A percentile compares a stretch with the other conserved stretches of the same genome.
Conservation (phyloP, 2,113 vertebrate genomes). For the Eudyptes chrysolophus region DNA sequence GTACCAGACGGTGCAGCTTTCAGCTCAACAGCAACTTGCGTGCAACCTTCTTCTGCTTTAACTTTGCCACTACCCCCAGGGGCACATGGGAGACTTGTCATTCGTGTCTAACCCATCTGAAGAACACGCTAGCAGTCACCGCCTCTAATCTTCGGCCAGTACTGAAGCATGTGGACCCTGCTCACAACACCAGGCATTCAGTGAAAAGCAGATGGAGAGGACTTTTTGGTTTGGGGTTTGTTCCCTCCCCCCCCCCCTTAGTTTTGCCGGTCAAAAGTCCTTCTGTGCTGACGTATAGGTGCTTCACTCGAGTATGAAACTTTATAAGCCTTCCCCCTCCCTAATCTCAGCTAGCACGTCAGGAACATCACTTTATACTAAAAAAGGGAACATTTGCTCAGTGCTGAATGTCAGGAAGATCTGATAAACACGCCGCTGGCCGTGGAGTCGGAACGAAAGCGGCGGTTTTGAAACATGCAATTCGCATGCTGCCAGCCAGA, state of each 20-base stretch:
- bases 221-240: neutral
- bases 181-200: neutral
- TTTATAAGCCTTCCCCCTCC: neutral
- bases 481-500: neutral
- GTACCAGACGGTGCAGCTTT: neutral
- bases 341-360: neutral
- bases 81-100: neutral
- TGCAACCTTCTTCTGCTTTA: neutral
- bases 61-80: neutral
- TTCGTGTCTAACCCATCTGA: neutral
- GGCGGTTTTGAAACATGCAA: neutral
- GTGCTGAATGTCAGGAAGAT: neutral
- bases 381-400: slow-evolving; percentile 55
- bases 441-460: fast-evolving
- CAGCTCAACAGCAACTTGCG: neutral
- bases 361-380: slow-evolving; percentile 33
- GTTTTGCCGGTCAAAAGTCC: neutral
- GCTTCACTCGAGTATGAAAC: neutral
- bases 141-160: neutral
- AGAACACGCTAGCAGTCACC: neutral
- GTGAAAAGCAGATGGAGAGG: neutral
- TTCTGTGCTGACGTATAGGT: neutral
- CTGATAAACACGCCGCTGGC: slow-evolving; percentile 2
- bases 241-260: neutral
- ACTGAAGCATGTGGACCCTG: neutral